Evolutionary conservation across 2,797 vertebrate species (phyloP).

Genomic region (Sus cebifrons): DNA sequence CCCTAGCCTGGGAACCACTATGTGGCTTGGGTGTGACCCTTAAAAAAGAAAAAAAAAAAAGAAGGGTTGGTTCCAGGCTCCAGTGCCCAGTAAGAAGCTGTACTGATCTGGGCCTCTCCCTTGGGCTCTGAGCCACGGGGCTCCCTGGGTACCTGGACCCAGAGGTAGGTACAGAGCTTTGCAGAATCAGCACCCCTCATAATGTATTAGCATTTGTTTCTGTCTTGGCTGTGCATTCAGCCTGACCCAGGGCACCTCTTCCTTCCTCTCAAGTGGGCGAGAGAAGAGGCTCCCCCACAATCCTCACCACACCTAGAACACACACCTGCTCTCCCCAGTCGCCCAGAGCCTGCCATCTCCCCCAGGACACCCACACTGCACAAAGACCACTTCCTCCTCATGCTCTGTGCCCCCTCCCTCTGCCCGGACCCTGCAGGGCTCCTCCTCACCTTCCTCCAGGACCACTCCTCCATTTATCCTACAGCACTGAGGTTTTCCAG

Average conservation of each 20-base stretch:
- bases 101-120: neutral
- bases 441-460: neutral
- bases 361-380: neutral
- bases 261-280: neutral
- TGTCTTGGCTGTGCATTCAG: neutral
- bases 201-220: neutral
- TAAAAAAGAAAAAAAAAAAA: too few relatives aligned
- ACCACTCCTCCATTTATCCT: neutral
- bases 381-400: neutral
- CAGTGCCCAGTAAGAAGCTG: neutral
- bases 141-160: neutral
- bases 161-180: neutral
- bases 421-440: neutral
- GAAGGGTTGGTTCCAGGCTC: fast-evolving
- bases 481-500: neutral
- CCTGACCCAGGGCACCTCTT: neutral
- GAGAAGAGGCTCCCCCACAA: neutral
- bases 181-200: neutral
- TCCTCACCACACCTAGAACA: neutral
- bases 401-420: neutral
- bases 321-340: neutral
- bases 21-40: too few relatives aligned
- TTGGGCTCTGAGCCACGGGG: neutral
- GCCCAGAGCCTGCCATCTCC: neutral
- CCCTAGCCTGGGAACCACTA: too few relatives aligned